Evolutionary conservation across 23 tunicate genomes (phyloP), one percentile per base, ranked within the genome.

Genomic region (Phallusia fumigata): DNA sequence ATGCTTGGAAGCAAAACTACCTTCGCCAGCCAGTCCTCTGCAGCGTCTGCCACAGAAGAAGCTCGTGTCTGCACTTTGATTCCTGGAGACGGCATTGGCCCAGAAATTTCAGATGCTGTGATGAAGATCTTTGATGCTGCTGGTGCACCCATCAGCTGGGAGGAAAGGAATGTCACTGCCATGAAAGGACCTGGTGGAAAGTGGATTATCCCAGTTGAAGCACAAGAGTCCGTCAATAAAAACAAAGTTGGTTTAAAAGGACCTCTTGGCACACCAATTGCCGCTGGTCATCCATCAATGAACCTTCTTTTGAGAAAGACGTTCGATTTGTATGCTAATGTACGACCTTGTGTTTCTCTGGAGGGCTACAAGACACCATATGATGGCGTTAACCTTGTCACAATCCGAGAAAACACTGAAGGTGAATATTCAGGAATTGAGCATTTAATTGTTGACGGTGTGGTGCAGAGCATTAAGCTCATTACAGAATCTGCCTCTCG

Each of bases 341-440:
- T 95, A 30, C 53, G 99, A 31, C 99, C 99, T 13, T 95, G 99
- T 64, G 95, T 90, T 32, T 95, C 99, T 19, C 73, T 95, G 73
- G 93, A 90, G 32, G 99, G 99, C 22, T 90, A 91, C 81, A 77
- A 90, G 80, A 95, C 99, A 24, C 91, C 95, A 28, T 95, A 95
- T 33, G 95, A 95, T 49, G 87, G 80, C 76, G 99, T 95, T 22
- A 89, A 95, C 76, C 52, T 95, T 58, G 99, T 95, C 65, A 95
- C 99, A 0, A 95, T 95, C 36, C 65, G 99, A 75, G 99, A 95
- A 79, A 95, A 95, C 74, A 95, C 99, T 0, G 93, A 95, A 80
- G 99, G 99, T 53, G 99, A 95, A 90, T 95, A 95, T 73, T 90
- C 95, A 18, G 99, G 99, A 5, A 95, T 95, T 36, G 99, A 95